These are phyloP conservation scores for Campylorhamphus procurvoides DNA, from an alignment of 2,113 vertebrate genomes.

Conservation along the genomic window DNA sequence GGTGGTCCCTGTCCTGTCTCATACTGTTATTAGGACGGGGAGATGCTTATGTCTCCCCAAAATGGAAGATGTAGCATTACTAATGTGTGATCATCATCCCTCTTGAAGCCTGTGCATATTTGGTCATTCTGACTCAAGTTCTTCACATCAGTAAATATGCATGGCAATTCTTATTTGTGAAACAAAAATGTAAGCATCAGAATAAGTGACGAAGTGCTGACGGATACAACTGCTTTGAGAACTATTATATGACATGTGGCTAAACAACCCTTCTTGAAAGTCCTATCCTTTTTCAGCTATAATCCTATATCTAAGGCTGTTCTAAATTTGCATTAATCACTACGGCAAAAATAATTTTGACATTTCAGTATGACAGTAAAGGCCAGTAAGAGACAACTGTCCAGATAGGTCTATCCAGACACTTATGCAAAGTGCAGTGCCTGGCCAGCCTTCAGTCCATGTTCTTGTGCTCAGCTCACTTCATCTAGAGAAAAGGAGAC, in stretches of 20 bases:
- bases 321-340: not conserved
- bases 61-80: not conserved
- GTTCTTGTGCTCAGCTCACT: not conserved
- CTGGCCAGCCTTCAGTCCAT: not conserved
- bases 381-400: not conserved
- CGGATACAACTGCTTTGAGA: not conserved
- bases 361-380: not conserved
- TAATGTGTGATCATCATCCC: not conserved
- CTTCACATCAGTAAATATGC: not conserved
- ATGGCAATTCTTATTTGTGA: not conserved
- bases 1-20: not conserved
- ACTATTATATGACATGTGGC: no score
- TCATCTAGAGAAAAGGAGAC: not conserved
- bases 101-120: not conserved
- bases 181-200: not conserved
- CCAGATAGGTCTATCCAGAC: not conserved
- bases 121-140: not conserved
- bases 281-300: not conserved
- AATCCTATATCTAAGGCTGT: not conserved
- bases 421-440: not conserved
- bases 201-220: not conserved
- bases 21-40: not conserved
- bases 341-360: not conserved
- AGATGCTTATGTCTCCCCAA: fast-evolving
- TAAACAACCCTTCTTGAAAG: not conserved